phyloP scores from a whole-genome alignment of 2,113 vertebrate genomes.

The Pantherophis guttatus region DNA sequence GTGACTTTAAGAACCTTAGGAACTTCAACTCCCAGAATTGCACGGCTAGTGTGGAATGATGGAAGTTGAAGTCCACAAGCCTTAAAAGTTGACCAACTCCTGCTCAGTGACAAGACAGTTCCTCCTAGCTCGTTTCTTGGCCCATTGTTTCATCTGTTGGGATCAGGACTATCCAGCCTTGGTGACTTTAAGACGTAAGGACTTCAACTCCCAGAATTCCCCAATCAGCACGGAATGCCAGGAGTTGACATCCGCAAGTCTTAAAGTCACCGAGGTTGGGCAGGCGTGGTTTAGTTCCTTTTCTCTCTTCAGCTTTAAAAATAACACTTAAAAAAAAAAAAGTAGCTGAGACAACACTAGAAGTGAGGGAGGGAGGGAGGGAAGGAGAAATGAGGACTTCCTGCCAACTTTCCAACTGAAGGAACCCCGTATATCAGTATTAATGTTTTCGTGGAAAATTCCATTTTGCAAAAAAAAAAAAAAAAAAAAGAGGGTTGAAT shows the following conservation, averaged over 20 bases:
- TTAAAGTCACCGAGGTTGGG: background rate
- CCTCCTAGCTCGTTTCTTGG: background rate
- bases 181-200: background rate
- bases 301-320: background rate
- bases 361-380: background rate
- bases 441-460: constrained; percentile 46
- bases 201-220: background rate
- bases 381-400: background rate
- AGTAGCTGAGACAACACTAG: background rate
- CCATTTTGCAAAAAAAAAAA: constrained; percentile 36
- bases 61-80: background rate
- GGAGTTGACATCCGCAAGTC: background rate
- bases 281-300: background rate
- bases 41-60: background rate
- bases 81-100: background rate
- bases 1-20: background rate
- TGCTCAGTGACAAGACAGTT: background rate
- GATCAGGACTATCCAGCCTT: background rate
- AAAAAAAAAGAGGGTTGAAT: constrained; percentile 30
- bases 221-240: background rate
- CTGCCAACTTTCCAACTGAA: constrained; percentile 63
- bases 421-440: constrained; percentile 68
- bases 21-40: background rate
- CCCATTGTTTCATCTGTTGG: background rate
- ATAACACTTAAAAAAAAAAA: background rate